phyloP scores from a whole-genome alignment of 1,140 invertebrate genomes.

The Bradynema listronoti region DNA sequence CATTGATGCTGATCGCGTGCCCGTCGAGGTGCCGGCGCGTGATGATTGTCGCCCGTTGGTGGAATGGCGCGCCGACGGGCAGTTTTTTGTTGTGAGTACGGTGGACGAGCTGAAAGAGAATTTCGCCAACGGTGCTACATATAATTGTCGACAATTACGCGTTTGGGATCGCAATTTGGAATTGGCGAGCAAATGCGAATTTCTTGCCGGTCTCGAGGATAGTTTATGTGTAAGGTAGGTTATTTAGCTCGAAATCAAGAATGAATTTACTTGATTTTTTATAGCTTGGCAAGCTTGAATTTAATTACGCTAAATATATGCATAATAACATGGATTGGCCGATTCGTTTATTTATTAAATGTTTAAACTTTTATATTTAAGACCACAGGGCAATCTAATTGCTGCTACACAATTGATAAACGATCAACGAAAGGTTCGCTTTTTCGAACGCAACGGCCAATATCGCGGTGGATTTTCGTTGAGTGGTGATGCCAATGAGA shows the following conservation, averaged over 20 bases:
- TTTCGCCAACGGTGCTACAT: background rate
- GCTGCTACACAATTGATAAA: constrained; percentile 66
- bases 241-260: too few species aligned
- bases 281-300: background rate
- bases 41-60: constrained; percentile 63
- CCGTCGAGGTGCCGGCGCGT: constrained; percentile 57
- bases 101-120: constrained; percentile 53
- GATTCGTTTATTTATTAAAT: constrained; percentile 1
- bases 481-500: constrained; percentile 63
- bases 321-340: constrained; percentile 14
- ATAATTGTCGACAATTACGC: constrained; percentile 64
- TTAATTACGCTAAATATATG: too few species aligned
- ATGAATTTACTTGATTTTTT: background rate
- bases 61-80: constrained; percentile 76
- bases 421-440: constrained; percentile 62
- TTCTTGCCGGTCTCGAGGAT: constrained; percentile 66
- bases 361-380: constrained; percentile 27
- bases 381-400: constrained; percentile 72
- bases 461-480: constrained; percentile 74
- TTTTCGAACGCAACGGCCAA: constrained; percentile 87
- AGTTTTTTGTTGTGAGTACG: constrained; percentile 72
- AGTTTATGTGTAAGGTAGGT: constrained; percentile 67
- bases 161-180: constrained; percentile 70
- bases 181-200: constrained; percentile 70
- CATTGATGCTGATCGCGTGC: constrained; percentile 57